Percentiles rank a stretch among this genome's conserved stretches.
Evolutionary conservation across 2,797 vertebrate species (phyloP).

Genomic region (Periophthalmus magnuspinnatus): DNA sequence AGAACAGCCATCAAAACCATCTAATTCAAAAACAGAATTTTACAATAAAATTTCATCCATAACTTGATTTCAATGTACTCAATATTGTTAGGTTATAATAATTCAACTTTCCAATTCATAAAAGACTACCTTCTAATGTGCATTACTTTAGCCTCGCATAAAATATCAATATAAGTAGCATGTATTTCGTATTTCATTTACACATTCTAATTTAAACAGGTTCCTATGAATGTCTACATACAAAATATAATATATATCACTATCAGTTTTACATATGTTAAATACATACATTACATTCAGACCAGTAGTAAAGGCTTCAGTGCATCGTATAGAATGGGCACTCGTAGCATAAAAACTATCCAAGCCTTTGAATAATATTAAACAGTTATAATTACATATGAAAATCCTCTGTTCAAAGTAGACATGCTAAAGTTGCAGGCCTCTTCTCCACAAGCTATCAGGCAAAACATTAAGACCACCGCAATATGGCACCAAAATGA

Average conservation of each 20-base stretch:
- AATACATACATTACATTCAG: constrained; percentile 59
- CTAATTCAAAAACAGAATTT: constrained; percentile 45
- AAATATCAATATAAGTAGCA: constrained; percentile 34
- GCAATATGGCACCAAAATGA: neutral
- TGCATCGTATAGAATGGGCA: constrained; percentile 14
- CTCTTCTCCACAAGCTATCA: constrained; percentile 8
- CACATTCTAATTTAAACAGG: constrained; percentile 49
- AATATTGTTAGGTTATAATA: neutral
- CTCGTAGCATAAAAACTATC: constrained; percentile 29
- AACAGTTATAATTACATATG: constrained; percentile 33
- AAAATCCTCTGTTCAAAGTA: constrained; percentile 16
- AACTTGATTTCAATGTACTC: neutral
- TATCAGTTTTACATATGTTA: constrained; percentile 49
- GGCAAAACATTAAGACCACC: neutral
- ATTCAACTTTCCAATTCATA: constrained; percentile 27
- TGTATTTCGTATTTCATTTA: constrained; percentile 59
- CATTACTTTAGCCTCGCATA: constrained; percentile 12
- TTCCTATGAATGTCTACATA: constrained; percentile 66
- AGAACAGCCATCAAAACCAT: constrained; percentile 61
- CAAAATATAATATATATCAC: constrained; percentile 80
- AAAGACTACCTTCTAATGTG: constrained; percentile 33
- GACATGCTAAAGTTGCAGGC: constrained; percentile 23
- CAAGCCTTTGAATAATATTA: constrained; percentile 37
- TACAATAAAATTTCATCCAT: constrained; percentile 18
- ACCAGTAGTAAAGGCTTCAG: constrained; percentile 30